Conservation (phyloP, 2,888 invertebrate genomes). For the Watsonalla cultraria region DNA sequence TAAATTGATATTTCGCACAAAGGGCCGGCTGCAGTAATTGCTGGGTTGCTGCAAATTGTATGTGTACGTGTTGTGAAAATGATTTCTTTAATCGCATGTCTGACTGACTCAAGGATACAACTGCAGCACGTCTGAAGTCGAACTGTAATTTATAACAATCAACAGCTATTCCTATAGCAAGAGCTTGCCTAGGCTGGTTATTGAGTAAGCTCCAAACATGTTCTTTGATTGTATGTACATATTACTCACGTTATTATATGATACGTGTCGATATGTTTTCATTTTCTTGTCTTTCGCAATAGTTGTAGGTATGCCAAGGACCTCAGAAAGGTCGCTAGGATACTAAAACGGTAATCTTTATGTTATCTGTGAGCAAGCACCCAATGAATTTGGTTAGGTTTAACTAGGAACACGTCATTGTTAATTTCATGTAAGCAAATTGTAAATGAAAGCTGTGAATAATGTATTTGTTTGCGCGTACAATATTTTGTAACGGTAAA, state of each 20-base stretch:
- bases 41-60: constrained; percentile 41
- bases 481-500: not conserved
- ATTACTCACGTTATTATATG: constrained; percentile 10
- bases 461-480: no score
- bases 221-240: constrained; percentile 21
- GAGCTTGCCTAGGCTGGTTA: constrained; percentile 18
- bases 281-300: constrained; percentile 60
- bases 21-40: constrained; percentile 55
- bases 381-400: constrained; percentile 48
- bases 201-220: constrained; percentile 23
- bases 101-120: constrained; percentile 40
- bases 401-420: constrained; percentile 40
- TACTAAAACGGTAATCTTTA: constrained; percentile 74
- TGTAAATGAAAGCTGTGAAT: no score
- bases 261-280: constrained; percentile 45
- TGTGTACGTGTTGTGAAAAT: constrained; percentile 41
- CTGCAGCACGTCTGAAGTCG: constrained; percentile 25
- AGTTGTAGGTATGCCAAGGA: constrained; percentile 67
- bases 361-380: constrained; percentile 58
- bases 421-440: no score
- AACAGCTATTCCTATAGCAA: constrained; percentile 20
- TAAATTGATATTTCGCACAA: constrained; percentile 54
- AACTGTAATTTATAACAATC: constrained; percentile 48
- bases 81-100: constrained; percentile 44
- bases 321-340: constrained; percentile 58